phyloP scores from a whole-genome alignment of 2,113 vertebrate species.

The Oncorhynchus kisutch region DNA sequence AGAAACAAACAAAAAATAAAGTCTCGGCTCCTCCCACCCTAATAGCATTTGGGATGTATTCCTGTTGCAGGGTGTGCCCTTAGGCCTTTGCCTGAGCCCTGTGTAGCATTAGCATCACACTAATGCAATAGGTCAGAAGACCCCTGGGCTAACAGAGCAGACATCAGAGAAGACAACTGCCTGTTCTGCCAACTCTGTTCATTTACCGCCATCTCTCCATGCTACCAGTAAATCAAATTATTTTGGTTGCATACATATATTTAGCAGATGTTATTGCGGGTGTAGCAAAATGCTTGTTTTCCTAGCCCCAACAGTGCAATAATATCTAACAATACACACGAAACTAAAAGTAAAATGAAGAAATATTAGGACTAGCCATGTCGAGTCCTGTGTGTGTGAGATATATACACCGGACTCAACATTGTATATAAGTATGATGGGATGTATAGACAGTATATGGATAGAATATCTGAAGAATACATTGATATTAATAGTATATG shows the following conservation, averaged over 20 bases:
- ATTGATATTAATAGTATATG: too few relatives aligned
- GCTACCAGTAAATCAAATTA: too few relatives aligned
- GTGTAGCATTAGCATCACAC: background rate
- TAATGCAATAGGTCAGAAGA: background rate
- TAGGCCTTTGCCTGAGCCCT: background rate
- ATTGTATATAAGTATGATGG: slow-evolving; percentile 3
- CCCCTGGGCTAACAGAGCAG: background rate
- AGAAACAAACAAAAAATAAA: background rate
- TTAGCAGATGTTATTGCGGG: too few relatives aligned
- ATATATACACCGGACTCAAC: slow-evolving; percentile 9
- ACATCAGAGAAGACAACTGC: background rate
- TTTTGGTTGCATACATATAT: too few relatives aligned
- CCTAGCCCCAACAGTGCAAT: too few relatives aligned
- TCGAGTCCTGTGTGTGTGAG: background rate
- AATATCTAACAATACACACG: too few relatives aligned
- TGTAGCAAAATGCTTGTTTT: too few relatives aligned
- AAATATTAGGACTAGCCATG: too few relatives aligned
- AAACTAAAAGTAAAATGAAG: too few relatives aligned
- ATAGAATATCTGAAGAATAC: too few relatives aligned
- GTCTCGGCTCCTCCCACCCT: background rate
- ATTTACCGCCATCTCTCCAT: too few relatives aligned
- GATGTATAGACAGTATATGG: background rate
- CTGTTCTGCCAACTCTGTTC: too few relatives aligned
- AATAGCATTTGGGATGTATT: slow-evolving; percentile 7
- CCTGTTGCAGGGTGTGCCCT: background rate